Evolutionary conservation across 2,888 invertebrate genomes (phyloP).

Genomic region (Patella ulyssiponensis): DNA sequence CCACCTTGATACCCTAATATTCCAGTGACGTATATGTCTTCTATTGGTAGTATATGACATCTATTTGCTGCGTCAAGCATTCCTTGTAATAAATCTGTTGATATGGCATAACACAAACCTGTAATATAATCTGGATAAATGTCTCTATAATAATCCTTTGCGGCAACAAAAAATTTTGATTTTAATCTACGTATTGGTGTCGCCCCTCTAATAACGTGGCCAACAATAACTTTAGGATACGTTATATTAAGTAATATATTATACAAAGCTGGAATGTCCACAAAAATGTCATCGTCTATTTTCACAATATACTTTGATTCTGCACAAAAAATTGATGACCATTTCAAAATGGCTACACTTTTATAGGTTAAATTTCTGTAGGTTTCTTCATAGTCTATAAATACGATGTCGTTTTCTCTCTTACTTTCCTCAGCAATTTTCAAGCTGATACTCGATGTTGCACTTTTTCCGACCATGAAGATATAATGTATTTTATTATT

Average conservation of each 20-base stretch:
- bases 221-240: not conserved
- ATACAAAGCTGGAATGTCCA: not conserved
- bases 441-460: not conserved
- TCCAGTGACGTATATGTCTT: not conserved
- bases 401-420: not conserved
- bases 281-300: not conserved
- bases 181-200: not conserved
- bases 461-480: not conserved
- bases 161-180: not conserved
- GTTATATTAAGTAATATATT: not conserved
- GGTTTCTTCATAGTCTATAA: not conserved
- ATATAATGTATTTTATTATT: not conserved
- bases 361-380: not conserved
- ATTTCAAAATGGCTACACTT: not conserved
- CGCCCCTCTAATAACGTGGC: not conserved
- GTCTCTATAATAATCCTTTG: not conserved
- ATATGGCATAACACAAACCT: not conserved
- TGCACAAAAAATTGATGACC: not conserved
- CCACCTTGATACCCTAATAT: not conserved
- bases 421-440: not conserved
- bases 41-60: not conserved
- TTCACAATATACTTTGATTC: not conserved
- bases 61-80: not conserved
- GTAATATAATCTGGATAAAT: not conserved
- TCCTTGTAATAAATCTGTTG: not conserved